These are phyloP conservation scores for Euura lappo DNA, from an alignment of 1,140 invertebrate species.

Conservation along the genomic window DNA sequence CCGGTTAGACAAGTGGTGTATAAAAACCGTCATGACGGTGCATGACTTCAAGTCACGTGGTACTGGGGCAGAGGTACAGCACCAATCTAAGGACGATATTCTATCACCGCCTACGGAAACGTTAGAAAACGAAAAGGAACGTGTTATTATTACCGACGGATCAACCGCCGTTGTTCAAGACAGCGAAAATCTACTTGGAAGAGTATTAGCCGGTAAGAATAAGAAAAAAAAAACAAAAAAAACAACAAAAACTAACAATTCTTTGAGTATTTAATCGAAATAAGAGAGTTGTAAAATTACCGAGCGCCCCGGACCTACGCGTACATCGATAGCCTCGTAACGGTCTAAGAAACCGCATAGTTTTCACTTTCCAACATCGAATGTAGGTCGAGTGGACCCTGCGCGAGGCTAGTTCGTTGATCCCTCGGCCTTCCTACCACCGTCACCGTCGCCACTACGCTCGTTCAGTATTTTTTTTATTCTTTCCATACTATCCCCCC, in stretches of 20 bases:
- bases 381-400: constrained; percentile 60
- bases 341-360: constrained; percentile 39
- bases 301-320: constrained; percentile 15
- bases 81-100: constrained; percentile 42
- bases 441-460: constrained; percentile 20
- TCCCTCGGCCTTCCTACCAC: constrained; percentile 58
- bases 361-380: constrained; percentile 62
- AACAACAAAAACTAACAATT: neutral
- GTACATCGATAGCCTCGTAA: constrained; percentile 23
- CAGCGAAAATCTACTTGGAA: constrained; percentile 59
- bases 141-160: constrained; percentile 20
- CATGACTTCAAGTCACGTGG: constrained; percentile 56
- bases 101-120: constrained; percentile 43
- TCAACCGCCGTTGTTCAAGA: constrained; percentile 37
- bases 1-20: constrained; percentile 39
- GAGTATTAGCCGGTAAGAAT: constrained; percentile 58
- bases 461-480: constrained; percentile 46
- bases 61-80: constrained; percentile 44
- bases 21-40: constrained; percentile 51
- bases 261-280: neutral
- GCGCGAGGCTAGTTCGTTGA: constrained; percentile 62
- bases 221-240: constrained; percentile 13
- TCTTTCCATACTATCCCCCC: constrained; percentile 14
- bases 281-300: too few relatives aligned
- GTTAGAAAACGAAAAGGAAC: constrained; percentile 50